A percentile compares a stretch with the other conserved stretches of the same genome.
Evolutionary conservation across 2,113 vertebrate genomes (phyloP).

Genomic region (Centropristis striata): DNA sequence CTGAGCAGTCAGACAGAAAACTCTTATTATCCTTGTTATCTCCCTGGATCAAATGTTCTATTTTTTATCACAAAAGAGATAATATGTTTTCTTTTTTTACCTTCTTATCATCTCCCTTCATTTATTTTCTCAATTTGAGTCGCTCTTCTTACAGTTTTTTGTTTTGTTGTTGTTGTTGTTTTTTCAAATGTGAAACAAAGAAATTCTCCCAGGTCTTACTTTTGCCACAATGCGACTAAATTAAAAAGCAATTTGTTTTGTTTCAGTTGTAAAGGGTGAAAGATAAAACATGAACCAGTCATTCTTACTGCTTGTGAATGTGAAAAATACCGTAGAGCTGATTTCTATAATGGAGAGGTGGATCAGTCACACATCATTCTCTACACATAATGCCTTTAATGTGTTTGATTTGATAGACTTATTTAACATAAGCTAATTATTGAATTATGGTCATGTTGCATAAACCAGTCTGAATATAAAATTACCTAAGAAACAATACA

Average conservation of each 20-base stretch:
- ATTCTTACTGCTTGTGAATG: neutral
- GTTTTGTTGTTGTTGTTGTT: too few species aligned
- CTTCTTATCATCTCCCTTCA: slow-evolving; percentile 11
- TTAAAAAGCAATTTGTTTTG: neutral
- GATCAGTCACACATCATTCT: neutral
- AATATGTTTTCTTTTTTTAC: neutral
- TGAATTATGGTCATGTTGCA: neutral
- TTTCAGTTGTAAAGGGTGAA: neutral
- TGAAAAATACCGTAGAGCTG: neutral
- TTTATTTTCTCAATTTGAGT: slow-evolving; percentile 9
- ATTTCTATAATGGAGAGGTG: neutral
- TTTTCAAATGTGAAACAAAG: slow-evolving; percentile 9
- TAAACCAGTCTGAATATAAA: neutral
- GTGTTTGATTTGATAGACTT: neutral
- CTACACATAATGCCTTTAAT: too few species aligned
- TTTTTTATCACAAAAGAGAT: neutral
- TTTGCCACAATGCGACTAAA: neutral
- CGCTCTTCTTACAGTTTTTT: neutral
- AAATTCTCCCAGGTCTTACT: neutral
- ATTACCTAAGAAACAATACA: neutral
- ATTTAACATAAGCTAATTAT: neutral
- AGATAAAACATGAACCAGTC: neutral
- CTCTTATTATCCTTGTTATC: slow-evolving; percentile 16
- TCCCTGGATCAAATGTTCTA: slow-evolving; percentile 26
- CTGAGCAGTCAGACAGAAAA: slow-evolving; percentile 35